Conservation (phyloP, 2,797 vertebrate species). For the Hydrolagus colliei region DNA sequence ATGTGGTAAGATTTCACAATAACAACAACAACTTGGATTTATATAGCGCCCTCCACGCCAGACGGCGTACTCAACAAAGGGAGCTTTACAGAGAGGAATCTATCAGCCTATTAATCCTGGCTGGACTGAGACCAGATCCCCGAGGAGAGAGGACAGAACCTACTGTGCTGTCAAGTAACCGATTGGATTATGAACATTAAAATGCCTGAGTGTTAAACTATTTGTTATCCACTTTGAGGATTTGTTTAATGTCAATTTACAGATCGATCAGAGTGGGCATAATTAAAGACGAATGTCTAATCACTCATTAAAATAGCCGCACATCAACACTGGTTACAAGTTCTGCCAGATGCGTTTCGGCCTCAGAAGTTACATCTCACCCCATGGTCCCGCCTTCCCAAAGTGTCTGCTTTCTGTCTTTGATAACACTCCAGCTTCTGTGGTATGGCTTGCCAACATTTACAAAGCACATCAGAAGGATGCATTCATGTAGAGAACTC, state of each 20-base stretch:
- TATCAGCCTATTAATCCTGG: neutral
- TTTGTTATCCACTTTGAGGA: neutral
- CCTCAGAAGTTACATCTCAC: neutral
- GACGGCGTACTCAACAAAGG: too few species aligned
- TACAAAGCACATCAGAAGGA: too few species aligned
- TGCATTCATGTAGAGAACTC: too few species aligned
- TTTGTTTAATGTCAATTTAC: slow-evolving; percentile 13
- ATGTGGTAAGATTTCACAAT: too few species aligned
- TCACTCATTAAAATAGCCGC: slow-evolving; percentile 19
- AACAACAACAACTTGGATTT: too few species aligned
- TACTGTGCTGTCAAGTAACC: neutral
- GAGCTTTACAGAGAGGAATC: too few species aligned
- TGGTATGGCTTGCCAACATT: too few species aligned
- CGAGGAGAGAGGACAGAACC: too few species aligned
- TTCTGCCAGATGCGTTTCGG: neutral
- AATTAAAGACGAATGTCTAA: slow-evolving; percentile 25
- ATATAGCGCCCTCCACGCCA: too few species aligned
- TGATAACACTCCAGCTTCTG: too few species aligned
- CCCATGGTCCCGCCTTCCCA: neutral
- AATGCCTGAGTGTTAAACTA: neutral
- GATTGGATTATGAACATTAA: slow-evolving; percentile 4
- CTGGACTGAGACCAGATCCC: neutral
- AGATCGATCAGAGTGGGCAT: neutral
- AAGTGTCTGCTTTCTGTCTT: neutral
- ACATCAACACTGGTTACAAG: slow-evolving; percentile 18